These are phyloP conservation scores for Ochropacha duplaris DNA, from an alignment of 2,888 invertebrate species.

Conservation along the genomic window DNA sequence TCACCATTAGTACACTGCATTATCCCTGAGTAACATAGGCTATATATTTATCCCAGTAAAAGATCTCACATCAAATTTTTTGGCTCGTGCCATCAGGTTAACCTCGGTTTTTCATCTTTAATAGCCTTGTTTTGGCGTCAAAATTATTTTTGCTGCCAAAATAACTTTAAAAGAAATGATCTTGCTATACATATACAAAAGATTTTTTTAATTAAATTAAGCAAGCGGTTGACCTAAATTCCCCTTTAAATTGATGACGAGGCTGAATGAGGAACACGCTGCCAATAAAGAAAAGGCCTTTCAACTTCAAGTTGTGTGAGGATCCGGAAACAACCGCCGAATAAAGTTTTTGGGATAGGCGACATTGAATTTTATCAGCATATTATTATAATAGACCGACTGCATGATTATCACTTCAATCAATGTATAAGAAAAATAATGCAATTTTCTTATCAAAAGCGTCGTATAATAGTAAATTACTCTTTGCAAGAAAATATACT, in stretches of 20 bases:
- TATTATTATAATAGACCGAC: too few relatives aligned
- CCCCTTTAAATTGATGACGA: neutral
- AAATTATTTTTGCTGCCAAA: neutral
- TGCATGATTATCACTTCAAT: too few relatives aligned
- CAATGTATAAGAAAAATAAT: too few relatives aligned
- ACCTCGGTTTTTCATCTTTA: neutral
- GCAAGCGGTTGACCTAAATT: neutral
- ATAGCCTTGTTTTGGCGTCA: neutral
- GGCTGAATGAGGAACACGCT: neutral
- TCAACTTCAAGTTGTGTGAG: neutral
- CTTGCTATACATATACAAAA: neutral
- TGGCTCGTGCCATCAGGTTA: neutral
- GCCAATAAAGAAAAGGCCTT: neutral
- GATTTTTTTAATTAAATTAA: neutral
- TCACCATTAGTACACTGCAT: too few relatives aligned
- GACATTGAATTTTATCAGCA: too few relatives aligned
- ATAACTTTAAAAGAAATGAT: neutral
- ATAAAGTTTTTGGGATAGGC: neutral
- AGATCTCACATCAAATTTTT: neutral
- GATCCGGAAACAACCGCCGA: neutral
- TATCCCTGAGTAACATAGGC: too few relatives aligned
- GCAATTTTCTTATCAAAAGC: too few relatives aligned
- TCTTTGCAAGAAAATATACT: too few relatives aligned
- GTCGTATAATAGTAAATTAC: too few relatives aligned
- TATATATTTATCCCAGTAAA: too few relatives aligned